Conservation (phyloP, 2,797 vertebrate species). For the Rhinophrynus dorsalis region DNA sequence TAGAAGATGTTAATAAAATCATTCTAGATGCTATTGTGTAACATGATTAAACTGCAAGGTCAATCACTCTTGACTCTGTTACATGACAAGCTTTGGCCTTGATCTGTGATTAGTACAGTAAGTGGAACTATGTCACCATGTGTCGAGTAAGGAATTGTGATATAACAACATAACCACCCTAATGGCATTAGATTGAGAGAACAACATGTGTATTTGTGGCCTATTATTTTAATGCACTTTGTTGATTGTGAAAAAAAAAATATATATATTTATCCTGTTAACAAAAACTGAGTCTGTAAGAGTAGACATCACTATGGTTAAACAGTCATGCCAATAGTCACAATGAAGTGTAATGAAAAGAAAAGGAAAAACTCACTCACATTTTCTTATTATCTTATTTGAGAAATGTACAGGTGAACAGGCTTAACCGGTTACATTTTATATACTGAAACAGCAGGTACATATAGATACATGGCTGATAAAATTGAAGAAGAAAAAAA, state of each 20-base stretch:
- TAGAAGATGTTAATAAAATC: not conserved
- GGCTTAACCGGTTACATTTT: too few relatives aligned
- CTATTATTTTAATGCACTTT: not conserved
- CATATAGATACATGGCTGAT: too few relatives aligned
- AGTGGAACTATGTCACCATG: constrained; percentile 1
- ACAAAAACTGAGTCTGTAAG: not conserved
- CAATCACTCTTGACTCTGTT: not conserved
- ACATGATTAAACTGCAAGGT: constrained; percentile 10
- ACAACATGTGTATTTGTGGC: not conserved
- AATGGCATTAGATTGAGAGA: not conserved
- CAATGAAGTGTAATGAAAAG: too few relatives aligned
- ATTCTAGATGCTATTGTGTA: not conserved
- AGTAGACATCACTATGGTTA: too few relatives aligned
- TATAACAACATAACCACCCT: not conserved
- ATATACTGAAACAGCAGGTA: too few relatives aligned
- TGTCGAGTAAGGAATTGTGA: not conserved
- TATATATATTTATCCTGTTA: not conserved
- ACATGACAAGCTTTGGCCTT: not conserved
- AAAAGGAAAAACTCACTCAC: too few relatives aligned
- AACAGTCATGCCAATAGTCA: too few relatives aligned
- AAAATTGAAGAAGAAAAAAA: too few relatives aligned
- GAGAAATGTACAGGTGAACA: too few relatives aligned
- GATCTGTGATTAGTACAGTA: constrained; percentile 4
- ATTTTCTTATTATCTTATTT: too few relatives aligned
- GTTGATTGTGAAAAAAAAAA: not conserved